Conservation (phyloP, 2,888 invertebrate genomes). For the Melipona beecheii region DNA sequence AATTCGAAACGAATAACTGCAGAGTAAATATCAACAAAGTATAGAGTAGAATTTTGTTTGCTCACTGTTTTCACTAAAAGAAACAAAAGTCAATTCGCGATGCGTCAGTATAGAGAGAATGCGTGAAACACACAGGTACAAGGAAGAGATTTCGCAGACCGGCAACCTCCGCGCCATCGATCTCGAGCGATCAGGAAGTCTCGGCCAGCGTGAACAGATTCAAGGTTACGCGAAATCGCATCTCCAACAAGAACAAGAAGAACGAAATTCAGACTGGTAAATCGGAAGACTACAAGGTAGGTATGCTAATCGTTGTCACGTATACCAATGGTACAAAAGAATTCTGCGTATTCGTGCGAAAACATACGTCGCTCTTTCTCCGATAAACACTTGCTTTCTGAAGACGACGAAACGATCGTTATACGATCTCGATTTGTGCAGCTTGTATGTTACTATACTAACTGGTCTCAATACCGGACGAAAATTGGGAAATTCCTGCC, state of each 20-base stretch:
- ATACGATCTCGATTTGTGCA: conserved; percentile 77
- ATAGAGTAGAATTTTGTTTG: not conserved
- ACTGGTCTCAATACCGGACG: conserved; percentile 98
- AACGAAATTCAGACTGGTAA: conserved; percentile 79
- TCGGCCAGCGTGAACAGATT: conserved; percentile 88
- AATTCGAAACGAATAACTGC: not conserved
- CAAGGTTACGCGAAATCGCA: conserved; percentile 81
- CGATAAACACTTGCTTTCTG: not conserved
- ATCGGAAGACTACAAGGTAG: conserved; percentile 81
- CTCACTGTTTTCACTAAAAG: no score
- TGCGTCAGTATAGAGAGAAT: not conserved
- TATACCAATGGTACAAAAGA: not conserved
- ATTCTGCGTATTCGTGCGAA: not conserved
- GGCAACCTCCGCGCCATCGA: conserved; percentile 86
- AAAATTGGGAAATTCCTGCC: conserved; percentile 96
- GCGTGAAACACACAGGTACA: conserved; percentile 84
- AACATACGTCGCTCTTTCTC: not conserved
- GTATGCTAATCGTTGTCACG: conserved; percentile 20
- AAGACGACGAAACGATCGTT: not conserved
- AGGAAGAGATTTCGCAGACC: conserved; percentile 89
- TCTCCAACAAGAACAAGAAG: conserved; percentile 79
- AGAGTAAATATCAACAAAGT: not conserved
- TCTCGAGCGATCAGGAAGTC: conserved; percentile 87
- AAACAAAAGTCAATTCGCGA: not conserved
- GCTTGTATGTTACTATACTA: conserved; percentile 98